These are phyloP conservation scores for Polypedilum vanderplanki DNA, from an alignment of 1,140 invertebrate genomes.

Conservation along the genomic window DNA sequence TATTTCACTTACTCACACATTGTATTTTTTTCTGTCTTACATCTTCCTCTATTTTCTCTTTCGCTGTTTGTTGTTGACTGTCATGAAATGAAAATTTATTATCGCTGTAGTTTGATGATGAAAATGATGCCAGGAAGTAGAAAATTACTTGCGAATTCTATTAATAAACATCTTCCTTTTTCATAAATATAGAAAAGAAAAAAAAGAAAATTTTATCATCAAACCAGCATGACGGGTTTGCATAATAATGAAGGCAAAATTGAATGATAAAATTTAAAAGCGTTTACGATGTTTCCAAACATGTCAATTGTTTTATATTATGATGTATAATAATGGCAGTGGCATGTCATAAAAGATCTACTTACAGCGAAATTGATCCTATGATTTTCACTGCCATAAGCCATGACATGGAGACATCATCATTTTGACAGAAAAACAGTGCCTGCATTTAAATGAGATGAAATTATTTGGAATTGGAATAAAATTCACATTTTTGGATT, in stretches of 20 bases:
- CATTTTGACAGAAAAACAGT: too few relatives aligned
- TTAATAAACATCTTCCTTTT: too few relatives aligned
- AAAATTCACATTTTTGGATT: too few relatives aligned
- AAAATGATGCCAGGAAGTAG: neutral
- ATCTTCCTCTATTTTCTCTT: neutral
- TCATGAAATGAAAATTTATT: neutral
- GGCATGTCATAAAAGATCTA: neutral
- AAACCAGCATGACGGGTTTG: slow-evolving; percentile 29
- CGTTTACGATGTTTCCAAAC: slow-evolving; percentile 25
- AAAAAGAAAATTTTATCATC: too few relatives aligned
- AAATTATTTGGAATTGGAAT: neutral
- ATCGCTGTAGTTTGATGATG: neutral
- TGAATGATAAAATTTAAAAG: neutral
- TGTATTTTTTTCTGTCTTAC: neutral
- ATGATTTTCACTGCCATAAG: too few relatives aligned
- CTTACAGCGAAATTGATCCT: too few relatives aligned
- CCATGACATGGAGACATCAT: too few relatives aligned
- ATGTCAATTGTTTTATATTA: slow-evolving; percentile 26
- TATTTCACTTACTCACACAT: neutral
- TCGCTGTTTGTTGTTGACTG: neutral
- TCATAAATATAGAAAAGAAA: too few relatives aligned
- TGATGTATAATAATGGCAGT: neutral
- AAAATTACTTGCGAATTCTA: neutral
- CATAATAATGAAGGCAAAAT: slow-evolving; percentile 30
- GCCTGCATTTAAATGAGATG: neutral